Evolutionary conservation across 2,113 vertebrate genomes (phyloP).

Genomic region (Melanotaenia duboulayi): DNA sequence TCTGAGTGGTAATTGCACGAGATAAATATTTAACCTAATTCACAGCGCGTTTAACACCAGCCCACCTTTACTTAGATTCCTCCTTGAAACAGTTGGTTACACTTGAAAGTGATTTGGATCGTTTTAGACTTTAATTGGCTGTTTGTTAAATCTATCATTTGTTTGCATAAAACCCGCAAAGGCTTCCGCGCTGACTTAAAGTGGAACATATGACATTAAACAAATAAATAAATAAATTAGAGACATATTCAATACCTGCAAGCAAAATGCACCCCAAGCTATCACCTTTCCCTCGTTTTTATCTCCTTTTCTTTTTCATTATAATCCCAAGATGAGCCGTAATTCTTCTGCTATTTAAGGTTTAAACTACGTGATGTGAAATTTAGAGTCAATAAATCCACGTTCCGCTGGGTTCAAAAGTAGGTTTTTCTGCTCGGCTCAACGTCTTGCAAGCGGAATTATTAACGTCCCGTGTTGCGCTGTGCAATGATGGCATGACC

Average conservation of each 20-base stretch:
- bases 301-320: constrained; percentile 55
- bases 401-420: constrained; percentile 26
- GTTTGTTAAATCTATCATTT: constrained; percentile 80
- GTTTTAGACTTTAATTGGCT: constrained; percentile 82
- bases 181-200: constrained; percentile 54
- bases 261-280: constrained; percentile 49
- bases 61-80: constrained; percentile 82
- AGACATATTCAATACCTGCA: constrained; percentile 34
- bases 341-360: constrained; percentile 59
- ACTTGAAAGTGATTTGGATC: constrained; percentile 82
- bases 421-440: constrained; percentile 26
- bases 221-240: constrained; percentile 12
- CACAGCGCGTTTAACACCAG: constrained; percentile 51
- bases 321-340: constrained; percentile 56
- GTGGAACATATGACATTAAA: constrained; percentile 35
- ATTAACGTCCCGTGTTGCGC: constrained; percentile 62
- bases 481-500: constrained; percentile 69
- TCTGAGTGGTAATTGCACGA: not conserved
- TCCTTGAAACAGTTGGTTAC: constrained; percentile 83
- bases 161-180: constrained; percentile 66
- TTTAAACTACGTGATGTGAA: constrained; percentile 52
- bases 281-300: constrained; percentile 54
- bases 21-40: constrained; percentile 54
- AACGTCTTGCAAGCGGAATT: constrained; percentile 33
- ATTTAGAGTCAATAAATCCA: constrained; percentile 47